Percentiles rank a stretch among this genome's conserved stretches.
Evolutionary conservation across 2,888 invertebrate genomes (phyloP).

Genomic region (Mechanitis mazaeus): DNA sequence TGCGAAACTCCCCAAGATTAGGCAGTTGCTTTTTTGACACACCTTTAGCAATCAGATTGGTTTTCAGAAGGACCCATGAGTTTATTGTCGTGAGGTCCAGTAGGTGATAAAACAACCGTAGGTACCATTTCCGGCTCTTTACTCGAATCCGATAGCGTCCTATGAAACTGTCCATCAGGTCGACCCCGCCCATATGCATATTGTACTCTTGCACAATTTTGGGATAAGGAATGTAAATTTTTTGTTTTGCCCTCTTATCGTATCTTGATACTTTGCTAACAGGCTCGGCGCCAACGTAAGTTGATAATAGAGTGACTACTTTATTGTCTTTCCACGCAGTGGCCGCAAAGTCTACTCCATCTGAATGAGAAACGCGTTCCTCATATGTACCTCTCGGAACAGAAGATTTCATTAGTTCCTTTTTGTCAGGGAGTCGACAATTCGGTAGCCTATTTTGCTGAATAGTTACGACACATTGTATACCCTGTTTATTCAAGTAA

Average conservation of each 20-base stretch:
- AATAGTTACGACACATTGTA: conserved; percentile 35
- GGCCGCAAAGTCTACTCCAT: conserved; percentile 38
- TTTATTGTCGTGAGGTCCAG: conserved; percentile 26
- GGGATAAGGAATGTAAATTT: conserved; percentile 29
- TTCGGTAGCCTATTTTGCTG: conserved; percentile 33
- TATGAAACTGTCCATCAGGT: conserved; percentile 28
- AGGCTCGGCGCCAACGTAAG: conserved; percentile 38
- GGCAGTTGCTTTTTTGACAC: conserved; percentile 20
- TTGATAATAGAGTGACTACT: conserved; percentile 37
- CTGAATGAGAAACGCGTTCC: conserved; percentile 35
- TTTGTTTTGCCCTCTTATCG: conserved; percentile 32
- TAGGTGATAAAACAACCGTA: conserved; percentile 27
- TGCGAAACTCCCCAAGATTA: conserved; percentile 23
- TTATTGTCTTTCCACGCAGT: conserved; percentile 40
- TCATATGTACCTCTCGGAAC: conserved; percentile 38
- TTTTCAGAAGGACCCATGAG: conserved; percentile 24
- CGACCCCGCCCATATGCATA: conserved; percentile 28
- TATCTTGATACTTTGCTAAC: conserved; percentile 33
- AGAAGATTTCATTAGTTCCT: conserved; percentile 37
- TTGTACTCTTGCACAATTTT: conserved; percentile 23
- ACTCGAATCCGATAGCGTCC: conserved; percentile 27
- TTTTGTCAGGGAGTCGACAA: conserved; percentile 38
- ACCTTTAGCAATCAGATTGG: conserved; percentile 21
- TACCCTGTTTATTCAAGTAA: conserved; percentile 37
- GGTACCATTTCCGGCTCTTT: conserved; percentile 27